Conservation (phyloP, 2,888 invertebrate genomes). For the Eulithis prunata region DNA sequence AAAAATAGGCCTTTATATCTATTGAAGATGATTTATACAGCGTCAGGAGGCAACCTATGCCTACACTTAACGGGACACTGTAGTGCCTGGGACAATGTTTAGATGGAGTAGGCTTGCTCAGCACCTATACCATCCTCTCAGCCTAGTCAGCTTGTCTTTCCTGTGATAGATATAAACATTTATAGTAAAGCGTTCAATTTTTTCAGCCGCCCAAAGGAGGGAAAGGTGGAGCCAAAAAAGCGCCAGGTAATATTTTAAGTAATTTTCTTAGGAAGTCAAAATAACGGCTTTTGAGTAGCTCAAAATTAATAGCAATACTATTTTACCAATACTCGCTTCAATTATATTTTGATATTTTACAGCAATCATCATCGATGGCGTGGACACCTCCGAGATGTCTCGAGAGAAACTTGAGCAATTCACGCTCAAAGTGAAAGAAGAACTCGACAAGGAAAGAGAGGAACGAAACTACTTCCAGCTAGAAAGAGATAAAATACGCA, state of each 20-base stretch:
- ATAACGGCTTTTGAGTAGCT: too few species aligned
- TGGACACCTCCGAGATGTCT: slow-evolving; percentile 96
- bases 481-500: slow-evolving; percentile 96
- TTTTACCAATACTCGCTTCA: background rate
- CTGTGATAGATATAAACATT: too few species aligned
- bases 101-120: too few species aligned
- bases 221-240: slow-evolving; percentile 67
- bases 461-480: slow-evolving; percentile 98
- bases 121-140: too few species aligned
- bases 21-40: too few species aligned
- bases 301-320: too few species aligned
- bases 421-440: slow-evolving; percentile 92
- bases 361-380: slow-evolving; percentile 92
- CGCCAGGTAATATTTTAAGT: slow-evolving; percentile 58
- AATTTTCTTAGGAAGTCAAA: background rate
- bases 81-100: too few species aligned
- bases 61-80: too few species aligned
- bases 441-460: slow-evolving; percentile 96
- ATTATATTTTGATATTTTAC: slow-evolving; percentile 36
- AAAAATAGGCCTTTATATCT: too few species aligned
- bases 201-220: slow-evolving; percentile 75
- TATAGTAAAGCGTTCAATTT: slow-evolving; percentile 15
- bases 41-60: too few species aligned
- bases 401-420: slow-evolving; percentile 97
- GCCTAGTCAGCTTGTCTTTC: too few species aligned